Conservation (phyloP, 2,113 vertebrate genomes). For the Cnemophilus loriae region DNA sequence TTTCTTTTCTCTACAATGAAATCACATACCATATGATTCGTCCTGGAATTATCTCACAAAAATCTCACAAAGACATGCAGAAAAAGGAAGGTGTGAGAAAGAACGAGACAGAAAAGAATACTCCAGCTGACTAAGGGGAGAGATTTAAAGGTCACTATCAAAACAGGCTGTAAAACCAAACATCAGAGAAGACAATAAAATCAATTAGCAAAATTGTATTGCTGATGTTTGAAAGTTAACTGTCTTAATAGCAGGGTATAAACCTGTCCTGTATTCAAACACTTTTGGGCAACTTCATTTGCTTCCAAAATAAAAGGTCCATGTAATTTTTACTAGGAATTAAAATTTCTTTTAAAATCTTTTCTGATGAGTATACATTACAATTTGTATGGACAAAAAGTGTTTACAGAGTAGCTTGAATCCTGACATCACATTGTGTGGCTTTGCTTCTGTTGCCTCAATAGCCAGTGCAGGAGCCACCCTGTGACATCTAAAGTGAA, state of each 20-base stretch:
- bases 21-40: neutral
- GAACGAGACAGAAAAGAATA: neutral
- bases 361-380: neutral
- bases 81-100: neutral
- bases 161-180: neutral
- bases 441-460: neutral
- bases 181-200: neutral
- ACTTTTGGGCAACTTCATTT: neutral
- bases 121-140: neutral
- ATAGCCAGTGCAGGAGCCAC: neutral
- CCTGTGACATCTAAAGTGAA: neutral
- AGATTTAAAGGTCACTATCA: neutral
- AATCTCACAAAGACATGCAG: neutral
- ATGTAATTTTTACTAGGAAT: neutral
- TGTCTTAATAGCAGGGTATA: neutral
- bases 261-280: rapidly evolving
- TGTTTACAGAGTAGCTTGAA: neutral
- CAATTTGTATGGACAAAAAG: neutral
- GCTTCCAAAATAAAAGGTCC: neutral
- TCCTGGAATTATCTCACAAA: neutral
- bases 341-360: neutral
- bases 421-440: neutral
- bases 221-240: neutral
- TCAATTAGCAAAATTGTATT: neutral
- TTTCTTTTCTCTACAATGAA: neutral